Evolutionary conservation across 2,888 invertebrate genomes (phyloP).

Genomic region (Deroplatys truncata): DNA sequence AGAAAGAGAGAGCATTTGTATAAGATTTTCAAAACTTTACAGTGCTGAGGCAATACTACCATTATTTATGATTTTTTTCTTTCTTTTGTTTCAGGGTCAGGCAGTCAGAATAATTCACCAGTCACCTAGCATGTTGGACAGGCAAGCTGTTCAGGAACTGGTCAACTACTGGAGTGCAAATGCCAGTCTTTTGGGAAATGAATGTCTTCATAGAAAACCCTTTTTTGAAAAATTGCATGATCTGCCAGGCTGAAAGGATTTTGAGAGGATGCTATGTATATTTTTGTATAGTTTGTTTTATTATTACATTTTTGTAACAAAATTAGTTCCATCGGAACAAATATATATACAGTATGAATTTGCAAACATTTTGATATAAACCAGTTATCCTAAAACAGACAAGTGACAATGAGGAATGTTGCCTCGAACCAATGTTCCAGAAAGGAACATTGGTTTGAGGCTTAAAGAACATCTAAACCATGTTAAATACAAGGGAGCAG

Average conservation of each 20-base stretch:
- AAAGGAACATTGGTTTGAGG: no score
- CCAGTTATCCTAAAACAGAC: no score
- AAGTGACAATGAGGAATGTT: no score
- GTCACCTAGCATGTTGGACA: conserved; percentile 22
- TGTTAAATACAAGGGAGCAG: no score
- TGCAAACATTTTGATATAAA: no score
- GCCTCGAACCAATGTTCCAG: no score
- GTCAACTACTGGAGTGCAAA: conserved; percentile 21
- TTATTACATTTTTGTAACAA: background rate
- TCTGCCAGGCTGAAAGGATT: background rate
- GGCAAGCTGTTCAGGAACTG: conserved; percentile 13
- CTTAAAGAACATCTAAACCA: no score
- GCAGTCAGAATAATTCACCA: conserved; percentile 26
- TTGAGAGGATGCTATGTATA: background rate
- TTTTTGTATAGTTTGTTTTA: background rate
- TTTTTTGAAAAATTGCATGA: conserved; percentile 4
- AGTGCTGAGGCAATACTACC: no score
- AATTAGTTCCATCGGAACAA: background rate
- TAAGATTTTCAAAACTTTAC: no score
- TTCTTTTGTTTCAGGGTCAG: conserved; percentile 23
- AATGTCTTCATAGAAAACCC: conserved; percentile 24
- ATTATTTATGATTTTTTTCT: background rate
- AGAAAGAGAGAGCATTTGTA: no score
- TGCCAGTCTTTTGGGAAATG: background rate
- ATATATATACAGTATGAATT: no score